Percentiles rank a stretch among this genome's conserved stretches.
Evolutionary conservation across 2,113 vertebrate genomes (phyloP).

Genomic region (Laticauda colubrina): DNA sequence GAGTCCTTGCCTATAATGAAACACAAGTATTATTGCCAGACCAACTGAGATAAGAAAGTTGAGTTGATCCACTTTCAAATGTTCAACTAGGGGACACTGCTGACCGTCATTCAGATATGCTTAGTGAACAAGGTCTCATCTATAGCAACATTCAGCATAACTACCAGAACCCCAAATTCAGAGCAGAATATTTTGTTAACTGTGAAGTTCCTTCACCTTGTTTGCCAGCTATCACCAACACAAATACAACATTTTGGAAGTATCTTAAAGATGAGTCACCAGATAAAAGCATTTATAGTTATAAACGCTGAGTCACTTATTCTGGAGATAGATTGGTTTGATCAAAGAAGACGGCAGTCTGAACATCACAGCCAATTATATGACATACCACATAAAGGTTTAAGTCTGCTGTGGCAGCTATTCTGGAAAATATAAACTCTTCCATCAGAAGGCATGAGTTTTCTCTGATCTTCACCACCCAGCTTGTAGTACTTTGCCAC

Average conservation of each 20-base stretch:
- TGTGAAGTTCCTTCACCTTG: neutral
- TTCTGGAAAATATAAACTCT: neutral
- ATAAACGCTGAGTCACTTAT: neutral
- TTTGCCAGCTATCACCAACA: neutral
- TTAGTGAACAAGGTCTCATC: neutral
- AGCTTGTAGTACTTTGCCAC: neutral
- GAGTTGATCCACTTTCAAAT: slow-evolving; percentile 2
- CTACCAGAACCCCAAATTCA: neutral
- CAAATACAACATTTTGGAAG: neutral
- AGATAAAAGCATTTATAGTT: neutral
- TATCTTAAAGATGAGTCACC: neutral
- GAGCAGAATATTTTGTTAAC: neutral
- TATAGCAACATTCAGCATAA: neutral
- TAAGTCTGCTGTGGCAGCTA: neutral
- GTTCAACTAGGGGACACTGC: neutral
- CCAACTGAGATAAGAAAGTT: neutral
- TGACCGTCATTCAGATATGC: neutral
- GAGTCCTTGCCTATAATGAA: slow-evolving; percentile 14
- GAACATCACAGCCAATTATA: neutral
- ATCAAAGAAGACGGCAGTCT: neutral
- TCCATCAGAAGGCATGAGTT: neutral
- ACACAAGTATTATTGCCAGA: neutral
- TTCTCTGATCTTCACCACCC: too few species aligned
- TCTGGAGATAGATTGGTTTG: neutral
- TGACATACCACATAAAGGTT: neutral